phyloP scores from a whole-genome alignment of 1,140 invertebrate species.

The Atta texana region DNA sequence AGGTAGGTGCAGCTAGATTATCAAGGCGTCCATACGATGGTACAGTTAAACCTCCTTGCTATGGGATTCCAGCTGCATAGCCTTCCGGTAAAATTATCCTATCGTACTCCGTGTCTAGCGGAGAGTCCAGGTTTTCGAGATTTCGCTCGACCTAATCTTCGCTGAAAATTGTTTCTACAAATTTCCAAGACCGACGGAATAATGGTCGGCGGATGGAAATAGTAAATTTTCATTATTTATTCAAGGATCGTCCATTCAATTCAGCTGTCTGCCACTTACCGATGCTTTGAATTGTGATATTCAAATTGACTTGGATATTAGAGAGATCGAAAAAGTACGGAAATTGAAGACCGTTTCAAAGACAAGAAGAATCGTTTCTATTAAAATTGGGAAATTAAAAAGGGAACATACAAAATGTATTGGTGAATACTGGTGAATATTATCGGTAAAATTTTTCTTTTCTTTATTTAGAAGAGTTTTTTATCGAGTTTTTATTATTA shows the following conservation, averaged over 20 bases:
- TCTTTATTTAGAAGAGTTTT: neutral
- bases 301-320: constrained; percentile 34
- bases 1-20: constrained; percentile 60
- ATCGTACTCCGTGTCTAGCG: constrained; percentile 33
- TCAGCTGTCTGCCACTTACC: constrained; percentile 4
- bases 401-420: neutral
- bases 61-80: constrained; percentile 41
- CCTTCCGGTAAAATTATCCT: constrained; percentile 52
- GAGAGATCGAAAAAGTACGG: constrained; percentile 1
- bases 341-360: neutral
- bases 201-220: constrained; percentile 18
- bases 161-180: constrained; percentile 59
- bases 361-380: constrained; percentile 4
- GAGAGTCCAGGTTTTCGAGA: constrained; percentile 51
- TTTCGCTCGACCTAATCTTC: constrained; percentile 51
- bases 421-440: neutral
- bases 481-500: neutral
- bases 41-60: constrained; percentile 51
- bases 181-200: constrained; percentile 32
- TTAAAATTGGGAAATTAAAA: constrained; percentile 5
- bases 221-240: constrained; percentile 55
- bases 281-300: constrained; percentile 20
- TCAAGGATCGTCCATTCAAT: constrained; percentile 39
- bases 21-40: constrained; percentile 59
- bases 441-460: neutral